Conservation (phyloP, 2,797 vertebrate genomes). For the Thripadectes ignobilis region DNA sequence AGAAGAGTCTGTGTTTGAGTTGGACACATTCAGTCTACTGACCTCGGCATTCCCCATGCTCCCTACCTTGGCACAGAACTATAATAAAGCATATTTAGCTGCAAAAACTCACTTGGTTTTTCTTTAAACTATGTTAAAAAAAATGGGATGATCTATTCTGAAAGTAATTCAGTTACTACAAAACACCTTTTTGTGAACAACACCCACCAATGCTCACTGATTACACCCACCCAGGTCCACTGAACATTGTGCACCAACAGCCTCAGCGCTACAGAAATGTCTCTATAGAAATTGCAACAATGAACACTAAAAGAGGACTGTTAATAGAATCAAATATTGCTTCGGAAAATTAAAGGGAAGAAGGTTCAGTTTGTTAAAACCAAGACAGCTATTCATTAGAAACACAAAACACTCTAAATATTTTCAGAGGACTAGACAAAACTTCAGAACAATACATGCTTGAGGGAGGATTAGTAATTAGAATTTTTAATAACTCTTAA, state of each 20-base stretch:
- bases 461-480: not conserved
- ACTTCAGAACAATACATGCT: not conserved
- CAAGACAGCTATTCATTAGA: not conserved
- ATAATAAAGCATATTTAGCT: not conserved
- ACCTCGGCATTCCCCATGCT: not conserved
- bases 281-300: not conserved
- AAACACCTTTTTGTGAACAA: not conserved
- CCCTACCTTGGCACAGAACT: not conserved
- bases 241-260: not conserved
- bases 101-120: not conserved
- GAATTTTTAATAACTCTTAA: not conserved
- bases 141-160: not conserved
- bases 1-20: not conserved
- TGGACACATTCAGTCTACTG: not conserved
- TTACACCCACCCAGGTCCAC: not conserved
- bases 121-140: not conserved
- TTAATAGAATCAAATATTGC: not conserved
- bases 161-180: not conserved
- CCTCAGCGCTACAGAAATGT: not conserved
- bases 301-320: not conserved
- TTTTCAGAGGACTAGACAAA: not conserved
- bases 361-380: not conserved
- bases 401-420: not conserved
- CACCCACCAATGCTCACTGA: not conserved
- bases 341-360: slow-evolving; percentile 10